Base-by-base conservation (phyloP, 2,113 vertebrate genomes). In the Setophaga petechia region DNA sequence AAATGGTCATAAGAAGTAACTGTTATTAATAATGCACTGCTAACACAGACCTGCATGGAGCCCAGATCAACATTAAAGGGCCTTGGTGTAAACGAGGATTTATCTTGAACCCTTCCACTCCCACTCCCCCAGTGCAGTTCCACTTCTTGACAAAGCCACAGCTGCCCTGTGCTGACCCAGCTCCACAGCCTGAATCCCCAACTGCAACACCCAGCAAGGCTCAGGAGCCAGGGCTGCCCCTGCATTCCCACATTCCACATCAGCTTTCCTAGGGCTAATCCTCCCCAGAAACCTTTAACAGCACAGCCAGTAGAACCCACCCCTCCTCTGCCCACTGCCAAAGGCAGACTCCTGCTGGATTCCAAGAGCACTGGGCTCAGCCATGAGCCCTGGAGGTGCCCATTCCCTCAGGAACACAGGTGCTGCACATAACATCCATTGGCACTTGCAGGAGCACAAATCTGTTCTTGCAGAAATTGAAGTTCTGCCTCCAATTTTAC, bases 371-470 rank as follows among this genome's bases (percentile, higher is more conserved):
- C 11, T 18, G 5, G 5, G 63, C 68, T 71, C 46, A 41, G 51
- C 68, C 1, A 0, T 31, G 22, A 49, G n/a, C 37, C 0, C 0
- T 8, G 1, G 4, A 51, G 80, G 75, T 6, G 46, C 2, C 12
- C 9, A 41, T 13, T 37, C 78, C 63, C 66, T 41, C 49, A 20
- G 61, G 9, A 1, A 44, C 5, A 3, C 24, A 8, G 5, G 16
- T 37, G 81, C 84, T 39, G 61, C 75, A 61, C 10, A 0, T 0
- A 47, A 31, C 18, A 17, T 44, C 52, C 46, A 2, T 2, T 6
- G 1, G 21, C 25, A 58, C 72, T 37, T 2, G 6, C 47, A 59
- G 47, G 27, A 82, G 52, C 27, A 49, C 66, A 5, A 46, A 27
- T 4, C 71, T 62, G 19, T 10, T 9, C 44, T 0, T 39, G 54